Base-by-base conservation (phyloP, 2,113 vertebrate genomes). In the Petromus typicus region DNA sequence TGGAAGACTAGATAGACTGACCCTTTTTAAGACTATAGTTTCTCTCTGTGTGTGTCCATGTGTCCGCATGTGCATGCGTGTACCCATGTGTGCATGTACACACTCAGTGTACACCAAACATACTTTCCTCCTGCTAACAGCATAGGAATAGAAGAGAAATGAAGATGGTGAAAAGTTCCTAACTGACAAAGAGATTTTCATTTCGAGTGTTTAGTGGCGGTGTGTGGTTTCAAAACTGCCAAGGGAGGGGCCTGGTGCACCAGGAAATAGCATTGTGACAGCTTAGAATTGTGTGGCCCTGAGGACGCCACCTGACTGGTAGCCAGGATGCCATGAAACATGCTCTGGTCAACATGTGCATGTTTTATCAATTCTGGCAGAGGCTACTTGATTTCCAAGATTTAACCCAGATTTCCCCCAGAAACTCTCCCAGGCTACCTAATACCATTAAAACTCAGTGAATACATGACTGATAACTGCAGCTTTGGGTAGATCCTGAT, bases 201-300 rank as follows among this genome's bases (percentile, higher is more conserved):
- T 48, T 93, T 94, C 80, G 54, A 95, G 3, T 93, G 59, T 95
- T 94, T 97, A 87, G 92, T 34, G 87, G 88, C 63, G 84, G 69
- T 71, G 25, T 80, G 56, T 80, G 18, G 56, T 89, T 96, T 96
- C 78, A 57, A 97, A 97, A 89, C 64, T 5, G 56, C 3, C 81
- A 90, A 48, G 64, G 45, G 90, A 80, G 34, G 56, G 37, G 16
- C 3, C 43, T 80, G 78, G 71, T 78, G 84, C 2, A 0, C 18
- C 64, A 82, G 45, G 45, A 27, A 86, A 7, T 10, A 23, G 57
- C 51, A 86, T 93, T 69, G 40, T 78, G 13, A 51, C 96, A 96
- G 90, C 87, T 90, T 48, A 81, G 43, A 84, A 81, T 0, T 25
- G 3, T 11, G 18, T 59, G 12, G 48, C 32, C 93, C 57, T n/a